These are phyloP conservation scores for Desmodus rotundus DNA, from an alignment of 2,113 vertebrate genomes.

Conservation along the genomic window DNA sequence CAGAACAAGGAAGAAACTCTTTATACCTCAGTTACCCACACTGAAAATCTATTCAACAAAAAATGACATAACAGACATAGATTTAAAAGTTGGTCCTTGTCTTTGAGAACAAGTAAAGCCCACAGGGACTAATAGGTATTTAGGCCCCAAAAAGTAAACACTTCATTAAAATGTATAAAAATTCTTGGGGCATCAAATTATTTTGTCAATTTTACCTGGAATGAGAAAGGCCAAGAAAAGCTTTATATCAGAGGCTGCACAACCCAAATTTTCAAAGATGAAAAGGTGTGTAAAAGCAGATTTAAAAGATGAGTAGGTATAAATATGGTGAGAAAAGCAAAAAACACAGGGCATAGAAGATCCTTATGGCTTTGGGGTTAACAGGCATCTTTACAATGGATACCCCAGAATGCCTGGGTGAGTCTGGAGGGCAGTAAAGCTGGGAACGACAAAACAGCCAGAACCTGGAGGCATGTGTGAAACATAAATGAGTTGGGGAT, in stretches of 20 bases:
- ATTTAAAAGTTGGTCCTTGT: neutral
- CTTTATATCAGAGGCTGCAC: neutral
- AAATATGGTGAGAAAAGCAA: neutral
- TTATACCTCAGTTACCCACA: neutral
- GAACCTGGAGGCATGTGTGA: neutral
- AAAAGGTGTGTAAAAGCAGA: neutral
- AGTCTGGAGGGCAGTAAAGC: neutral
- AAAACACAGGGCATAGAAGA: neutral
- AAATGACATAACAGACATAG: neutral
- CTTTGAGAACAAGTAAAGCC: neutral
- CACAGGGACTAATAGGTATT: neutral
- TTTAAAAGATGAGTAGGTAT: neutral
- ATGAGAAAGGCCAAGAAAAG: neutral
- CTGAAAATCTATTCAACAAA: neutral
- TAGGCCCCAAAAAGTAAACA: neutral
- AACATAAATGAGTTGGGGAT: neutral
- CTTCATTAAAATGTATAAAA: neutral
- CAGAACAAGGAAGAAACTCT: neutral
- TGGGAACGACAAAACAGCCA: neutral
- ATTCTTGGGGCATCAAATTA: neutral
- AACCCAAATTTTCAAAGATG: neutral
- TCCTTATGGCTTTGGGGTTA: neutral
- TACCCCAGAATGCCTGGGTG: neutral
- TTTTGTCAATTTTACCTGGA: neutral
- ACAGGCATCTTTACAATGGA: neutral